Evolutionary conservation across 2,113 vertebrate genomes (phyloP).

Genomic region (Sterna hirundo): DNA sequence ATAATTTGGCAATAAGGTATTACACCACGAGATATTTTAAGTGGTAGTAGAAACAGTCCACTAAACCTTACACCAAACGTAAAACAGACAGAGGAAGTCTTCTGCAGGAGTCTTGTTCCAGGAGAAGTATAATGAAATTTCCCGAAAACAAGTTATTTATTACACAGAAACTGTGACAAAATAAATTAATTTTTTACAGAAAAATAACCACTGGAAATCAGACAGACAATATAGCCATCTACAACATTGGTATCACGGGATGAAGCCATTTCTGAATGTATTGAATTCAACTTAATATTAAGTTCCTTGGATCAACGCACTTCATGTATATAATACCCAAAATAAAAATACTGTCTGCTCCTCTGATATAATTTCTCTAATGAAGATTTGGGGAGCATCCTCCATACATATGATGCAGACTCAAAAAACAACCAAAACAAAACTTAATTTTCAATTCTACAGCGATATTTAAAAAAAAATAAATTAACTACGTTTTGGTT

Average conservation of each 20-base stretch:
- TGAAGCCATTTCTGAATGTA: not conserved
- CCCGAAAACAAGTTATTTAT: not conserved
- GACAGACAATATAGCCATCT: not conserved
- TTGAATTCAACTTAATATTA: not conserved
- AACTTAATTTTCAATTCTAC: not conserved
- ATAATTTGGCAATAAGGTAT: not conserved
- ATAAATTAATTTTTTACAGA: not conserved
- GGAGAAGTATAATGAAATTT: not conserved
- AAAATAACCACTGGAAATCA: not conserved
- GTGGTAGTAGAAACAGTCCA: not conserved
- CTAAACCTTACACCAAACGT: not conserved
- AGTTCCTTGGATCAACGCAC: not conserved
- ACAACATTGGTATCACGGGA: not conserved
- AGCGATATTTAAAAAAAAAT: not conserved
- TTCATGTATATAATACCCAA: not conserved
- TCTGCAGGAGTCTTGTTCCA: not conserved
- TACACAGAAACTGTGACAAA: not conserved
- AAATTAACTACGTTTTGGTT: not conserved
- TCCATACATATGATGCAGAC: not conserved
- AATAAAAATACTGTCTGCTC: not conserved
- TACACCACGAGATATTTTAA: not conserved
- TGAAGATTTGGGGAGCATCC: not conserved
- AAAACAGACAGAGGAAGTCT: not conserved
- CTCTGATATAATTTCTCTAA: not conserved
- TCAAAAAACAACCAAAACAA: not conserved